Conservation (phyloP, 64 coral and sea anemone species). For the Dendrophyllia cribrosa region DNA sequence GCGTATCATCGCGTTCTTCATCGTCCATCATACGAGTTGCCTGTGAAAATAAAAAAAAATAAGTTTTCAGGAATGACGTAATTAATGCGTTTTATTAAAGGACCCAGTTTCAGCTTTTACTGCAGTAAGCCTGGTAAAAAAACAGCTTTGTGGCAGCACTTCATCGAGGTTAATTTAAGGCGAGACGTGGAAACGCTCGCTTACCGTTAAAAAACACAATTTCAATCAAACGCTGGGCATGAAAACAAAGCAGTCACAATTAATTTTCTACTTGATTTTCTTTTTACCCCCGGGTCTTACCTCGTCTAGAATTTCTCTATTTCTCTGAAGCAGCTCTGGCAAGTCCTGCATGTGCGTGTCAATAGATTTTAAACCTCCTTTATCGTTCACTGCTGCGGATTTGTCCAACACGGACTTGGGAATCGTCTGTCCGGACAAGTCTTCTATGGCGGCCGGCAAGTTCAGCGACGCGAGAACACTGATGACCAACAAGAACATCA, state of each 20-base stretch:
- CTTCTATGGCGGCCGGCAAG: slow-evolving; percentile 92
- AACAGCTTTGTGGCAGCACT: too few species aligned
- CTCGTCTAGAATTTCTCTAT: slow-evolving; percentile 90
- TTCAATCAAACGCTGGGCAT: too few species aligned
- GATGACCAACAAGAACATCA: background rate
- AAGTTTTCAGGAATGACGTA: too few species aligned
- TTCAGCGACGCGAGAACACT: slow-evolving; percentile 89
- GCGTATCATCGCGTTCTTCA: slow-evolving; percentile 96
- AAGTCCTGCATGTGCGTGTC: slow-evolving; percentile 89
- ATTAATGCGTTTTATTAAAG: too few species aligned
- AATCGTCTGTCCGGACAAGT: slow-evolving; percentile 90
- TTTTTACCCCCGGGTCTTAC: slow-evolving; percentile 11
- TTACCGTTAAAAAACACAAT: too few species aligned
- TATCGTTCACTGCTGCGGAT: slow-evolving; percentile 72
- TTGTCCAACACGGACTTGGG: slow-evolving; percentile 92
- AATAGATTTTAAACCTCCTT: slow-evolving; percentile 76
- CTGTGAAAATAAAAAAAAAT: slow-evolving; percentile 40
- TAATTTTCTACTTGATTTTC: background rate
- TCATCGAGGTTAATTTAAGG: too few species aligned
- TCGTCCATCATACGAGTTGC: slow-evolving; percentile 91
- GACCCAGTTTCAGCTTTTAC: too few species aligned
- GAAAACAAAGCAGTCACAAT: too few species aligned
- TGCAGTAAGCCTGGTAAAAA: too few species aligned
- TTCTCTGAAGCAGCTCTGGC: slow-evolving; percentile 86
- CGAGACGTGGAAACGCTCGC: too few species aligned